Evolutionary conservation across 2,888 invertebrate species (phyloP), one percentile per base, ranked within the genome.

Genomic region (Mythimna lalbum): DNA sequence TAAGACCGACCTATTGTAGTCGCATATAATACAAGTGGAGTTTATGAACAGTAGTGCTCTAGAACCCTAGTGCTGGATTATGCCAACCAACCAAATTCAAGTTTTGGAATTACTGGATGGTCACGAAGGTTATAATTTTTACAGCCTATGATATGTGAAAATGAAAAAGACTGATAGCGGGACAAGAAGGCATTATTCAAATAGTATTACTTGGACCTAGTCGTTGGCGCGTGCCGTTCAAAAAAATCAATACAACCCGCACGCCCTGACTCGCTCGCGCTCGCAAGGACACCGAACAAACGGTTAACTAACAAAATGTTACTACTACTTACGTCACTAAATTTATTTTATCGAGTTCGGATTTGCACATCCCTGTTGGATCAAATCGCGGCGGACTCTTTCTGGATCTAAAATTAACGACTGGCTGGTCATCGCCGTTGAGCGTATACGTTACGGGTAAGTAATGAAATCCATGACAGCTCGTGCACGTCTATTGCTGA

Each of bases 171-270:
- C 55, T 73, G 80, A 71, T 84, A 82, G 76, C 74, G 73, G 78
- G 76, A 79, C 82, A 85, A 89, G 88, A 87, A 83, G 79, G 80
- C 82, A 87, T 90, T 90, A 90, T 90, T 90, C 88, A 88, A 90
- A 92, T 89, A 86, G 87, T 86, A 90, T 88, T 87, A 89, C 87
- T 86, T 86, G 84, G 84, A 87, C 69, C 87, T 78, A 86, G 84
- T 70, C 83, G 84, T 86, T 81, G 81, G 90, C 89, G 91, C 89
- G 90, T 91, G 88, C 84, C 90, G 88, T 91, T 86, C 86, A 90
- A 91, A 93, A 91, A 92, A 94, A 94, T 93, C 93, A 92, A 94
- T 94, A 93, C 90, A 87, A 89, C 85, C 88, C 88, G 88, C 91
- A 88, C 86, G 89, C 84, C 90, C 85, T 82, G 88, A 85, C 87